A percentile compares a stretch with the other conserved stretches of the same genome.
phyloP scores from a whole-genome alignment of 1,140 invertebrate species.

The Diplogasteroides magnus region DNA sequence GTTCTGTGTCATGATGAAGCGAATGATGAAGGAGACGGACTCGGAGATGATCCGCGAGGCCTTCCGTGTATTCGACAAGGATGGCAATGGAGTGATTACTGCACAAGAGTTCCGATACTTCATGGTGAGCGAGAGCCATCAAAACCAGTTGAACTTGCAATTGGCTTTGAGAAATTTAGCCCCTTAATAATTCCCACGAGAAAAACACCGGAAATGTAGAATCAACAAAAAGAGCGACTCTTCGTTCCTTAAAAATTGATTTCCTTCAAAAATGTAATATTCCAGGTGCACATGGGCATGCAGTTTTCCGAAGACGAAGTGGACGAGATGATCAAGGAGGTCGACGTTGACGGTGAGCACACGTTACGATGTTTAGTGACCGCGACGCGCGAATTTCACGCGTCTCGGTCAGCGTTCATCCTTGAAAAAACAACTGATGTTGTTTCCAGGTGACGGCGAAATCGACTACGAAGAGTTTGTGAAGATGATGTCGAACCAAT shows the following conservation, averaged over 20 bases:
- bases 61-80: constrained; percentile 55
- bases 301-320: constrained; percentile 97
- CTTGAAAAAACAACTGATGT: constrained; percentile 5
- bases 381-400: background rate
- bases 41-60: constrained; percentile 56
- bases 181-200: background rate
- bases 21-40: constrained; percentile 47
- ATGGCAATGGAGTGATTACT: constrained; percentile 68
- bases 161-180: background rate
- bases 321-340: constrained; percentile 95
- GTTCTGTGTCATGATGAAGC: constrained; percentile 55
- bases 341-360: constrained; percentile 80
- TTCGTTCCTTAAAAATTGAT: constrained; percentile 14
- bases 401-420: background rate
- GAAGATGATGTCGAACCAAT: background rate
- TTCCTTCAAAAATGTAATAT: constrained; percentile 87
- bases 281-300: constrained; percentile 97
- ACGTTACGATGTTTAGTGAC: constrained; percentile 48
- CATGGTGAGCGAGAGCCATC: constrained; percentile 36
- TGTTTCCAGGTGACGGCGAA: constrained; percentile 40
- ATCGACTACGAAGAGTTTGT: constrained; percentile 53
- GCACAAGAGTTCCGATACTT: constrained; percentile 61
- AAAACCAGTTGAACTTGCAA: background rate
- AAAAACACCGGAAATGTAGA: no score
- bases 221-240: background rate